phyloP scores from a whole-genome alignment of 2,797 vertebrate genomes.

The Brachyalestes nurse region DNA sequence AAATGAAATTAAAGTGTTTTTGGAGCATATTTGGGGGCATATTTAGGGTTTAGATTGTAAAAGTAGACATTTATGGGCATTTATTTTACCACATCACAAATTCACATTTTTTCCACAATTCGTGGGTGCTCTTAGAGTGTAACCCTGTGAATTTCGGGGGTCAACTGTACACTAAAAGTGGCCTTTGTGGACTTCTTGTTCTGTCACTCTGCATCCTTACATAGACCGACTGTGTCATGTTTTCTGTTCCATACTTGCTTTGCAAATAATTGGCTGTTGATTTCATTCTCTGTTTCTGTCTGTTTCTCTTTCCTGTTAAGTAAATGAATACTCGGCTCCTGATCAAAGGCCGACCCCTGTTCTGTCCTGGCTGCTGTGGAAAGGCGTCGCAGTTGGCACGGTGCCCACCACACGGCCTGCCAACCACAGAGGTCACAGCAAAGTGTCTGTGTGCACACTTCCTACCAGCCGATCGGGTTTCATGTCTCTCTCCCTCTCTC shows the following conservation, averaged over 20 bases:
- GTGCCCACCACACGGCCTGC: conserved; percentile 77
- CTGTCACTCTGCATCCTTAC: not conserved
- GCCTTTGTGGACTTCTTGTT: not conserved
- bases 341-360: conserved; percentile 84
- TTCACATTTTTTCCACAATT: too few species aligned
- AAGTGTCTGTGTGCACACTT: conserved; percentile 73
- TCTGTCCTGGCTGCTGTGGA: conserved; percentile 83
- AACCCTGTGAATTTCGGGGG: too few species aligned
- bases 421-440: conserved; percentile 81
- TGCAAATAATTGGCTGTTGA: conserved; percentile 89
- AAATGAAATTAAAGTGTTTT: too few species aligned
- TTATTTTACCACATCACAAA: too few species aligned
- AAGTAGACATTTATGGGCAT: too few species aligned
- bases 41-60: too few species aligned
- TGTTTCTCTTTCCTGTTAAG: conserved; percentile 80
- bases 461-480: conserved; percentile 75
- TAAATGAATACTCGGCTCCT: conserved; percentile 89
- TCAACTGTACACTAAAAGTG: not conserved
- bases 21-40: too few species aligned
- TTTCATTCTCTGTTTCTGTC: conserved; percentile 72
- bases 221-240: conserved; percentile 27
- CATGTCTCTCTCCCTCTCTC: conserved; percentile 58
- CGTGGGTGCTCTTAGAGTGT: too few species aligned
- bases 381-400: conserved; percentile 80
- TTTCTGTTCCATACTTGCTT: conserved; percentile 73